These are phyloP conservation scores for Micrastur ruficollis DNA, from an alignment of 2,797 vertebrate genomes.

Conservation along the genomic window DNA sequence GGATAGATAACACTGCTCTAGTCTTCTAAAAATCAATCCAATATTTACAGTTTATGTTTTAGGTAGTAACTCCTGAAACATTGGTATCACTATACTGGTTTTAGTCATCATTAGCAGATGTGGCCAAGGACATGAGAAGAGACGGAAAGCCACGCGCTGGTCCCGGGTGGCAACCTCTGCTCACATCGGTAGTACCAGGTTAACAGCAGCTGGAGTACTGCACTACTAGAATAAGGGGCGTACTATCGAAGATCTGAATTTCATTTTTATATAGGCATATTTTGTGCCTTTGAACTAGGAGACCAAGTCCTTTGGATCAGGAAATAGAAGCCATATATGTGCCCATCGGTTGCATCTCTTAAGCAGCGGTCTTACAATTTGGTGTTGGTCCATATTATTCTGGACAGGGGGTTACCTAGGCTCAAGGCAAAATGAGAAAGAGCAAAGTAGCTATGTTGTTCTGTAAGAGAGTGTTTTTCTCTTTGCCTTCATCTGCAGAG, in stretches of 20 bases:
- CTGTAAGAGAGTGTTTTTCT: neutral
- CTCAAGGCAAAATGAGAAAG: neutral
- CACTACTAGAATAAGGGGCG: neutral
- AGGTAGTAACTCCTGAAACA: neutral
- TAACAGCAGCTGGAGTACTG: neutral
- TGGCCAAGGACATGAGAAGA: neutral
- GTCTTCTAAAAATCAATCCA: neutral
- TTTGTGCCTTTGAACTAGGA: neutral
- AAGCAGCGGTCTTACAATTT: neutral
- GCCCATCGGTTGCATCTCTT: neutral
- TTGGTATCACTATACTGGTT: neutral
- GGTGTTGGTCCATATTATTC: neutral
- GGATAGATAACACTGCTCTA: neutral
- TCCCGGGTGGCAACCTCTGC: neutral
- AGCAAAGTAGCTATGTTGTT: neutral
- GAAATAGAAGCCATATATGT: neutral
- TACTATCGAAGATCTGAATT: neutral
- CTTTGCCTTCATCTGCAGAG: neutral
- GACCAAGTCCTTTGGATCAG: neutral
- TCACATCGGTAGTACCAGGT: neutral
- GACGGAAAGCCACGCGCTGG: accelerated
- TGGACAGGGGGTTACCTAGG: neutral
- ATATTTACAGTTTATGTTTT: neutral
- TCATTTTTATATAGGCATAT: neutral
- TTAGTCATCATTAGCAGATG: neutral